Evolutionary conservation across 2,888 invertebrate species (phyloP).

Genomic region (Platycheirus albimanus): DNA sequence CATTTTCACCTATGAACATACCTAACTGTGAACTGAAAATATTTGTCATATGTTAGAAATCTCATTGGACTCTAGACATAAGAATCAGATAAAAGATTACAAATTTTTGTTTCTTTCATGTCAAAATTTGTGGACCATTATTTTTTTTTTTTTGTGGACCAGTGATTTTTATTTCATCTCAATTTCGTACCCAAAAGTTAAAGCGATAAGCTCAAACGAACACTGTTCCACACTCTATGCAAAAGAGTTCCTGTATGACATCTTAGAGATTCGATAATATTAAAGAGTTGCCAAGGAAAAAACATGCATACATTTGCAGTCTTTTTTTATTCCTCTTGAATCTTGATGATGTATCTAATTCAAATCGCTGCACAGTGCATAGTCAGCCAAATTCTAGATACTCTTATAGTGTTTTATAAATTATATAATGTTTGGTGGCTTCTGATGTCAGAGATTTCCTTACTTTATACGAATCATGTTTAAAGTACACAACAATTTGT

Average conservation of each 20-base stretch:
- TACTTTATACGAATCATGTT: conserved; percentile 5
- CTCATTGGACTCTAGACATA: no score
- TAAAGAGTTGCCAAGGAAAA: conserved; percentile 9
- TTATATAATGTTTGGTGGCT: conserved; percentile 21
- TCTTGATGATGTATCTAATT: background rate
- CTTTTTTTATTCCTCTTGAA: no score
- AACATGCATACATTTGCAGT: conserved; percentile 13
- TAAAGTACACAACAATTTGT: conserved; percentile 5
- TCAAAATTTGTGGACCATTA: no score
- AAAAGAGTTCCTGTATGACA: conserved; percentile 4
- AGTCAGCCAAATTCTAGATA: background rate
- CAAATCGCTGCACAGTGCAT: conserved; percentile 16
- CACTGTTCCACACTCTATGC: no score
- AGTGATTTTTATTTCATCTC: no score
- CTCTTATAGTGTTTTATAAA: conserved; percentile 4
- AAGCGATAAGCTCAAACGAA: no score
- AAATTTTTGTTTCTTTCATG: no score
- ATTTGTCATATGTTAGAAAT: no score
- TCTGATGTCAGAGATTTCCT: conserved; percentile 48
- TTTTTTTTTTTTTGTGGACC: no score
- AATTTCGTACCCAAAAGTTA: background rate
- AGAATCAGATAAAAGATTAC: no score
- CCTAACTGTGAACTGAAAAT: no score
- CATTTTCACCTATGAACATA: no score
- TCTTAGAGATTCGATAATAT: background rate